phyloP scores from a whole-genome alignment of 1,140 invertebrate species.

The Sitodiplosis mosellana region DNA sequence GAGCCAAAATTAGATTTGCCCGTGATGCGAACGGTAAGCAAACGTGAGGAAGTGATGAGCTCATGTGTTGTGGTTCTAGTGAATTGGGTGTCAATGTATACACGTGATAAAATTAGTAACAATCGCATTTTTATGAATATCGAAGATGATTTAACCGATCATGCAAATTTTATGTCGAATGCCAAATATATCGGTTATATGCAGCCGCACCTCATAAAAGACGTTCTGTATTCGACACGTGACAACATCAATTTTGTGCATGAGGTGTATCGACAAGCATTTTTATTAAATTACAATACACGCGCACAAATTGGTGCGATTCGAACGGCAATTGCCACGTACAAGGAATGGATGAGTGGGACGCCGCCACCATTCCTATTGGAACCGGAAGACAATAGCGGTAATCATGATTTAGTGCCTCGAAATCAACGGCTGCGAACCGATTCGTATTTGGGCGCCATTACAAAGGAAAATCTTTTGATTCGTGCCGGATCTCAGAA shows the following conservation, averaged over 20 bases:
- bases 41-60: slow-evolving; percentile 41
- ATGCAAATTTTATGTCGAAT: slow-evolving; percentile 8
- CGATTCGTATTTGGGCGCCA: slow-evolving; percentile 65
- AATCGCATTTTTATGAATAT: slow-evolving; percentile 26
- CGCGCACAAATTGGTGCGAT: slow-evolving; percentile 60
- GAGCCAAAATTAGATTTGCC: slow-evolving; percentile 64
- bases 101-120: slow-evolving; percentile 36
- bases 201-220: slow-evolving; percentile 44
- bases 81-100: slow-evolving; percentile 75
- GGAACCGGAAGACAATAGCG: slow-evolving; percentile 46
- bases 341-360: slow-evolving; percentile 83
- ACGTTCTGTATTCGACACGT: slow-evolving; percentile 71
- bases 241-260: slow-evolving; percentile 92
- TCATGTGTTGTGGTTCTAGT: slow-evolving; percentile 69
- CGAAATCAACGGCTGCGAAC: slow-evolving; percentile 44
- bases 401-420: slow-evolving; percentile 13
- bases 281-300: slow-evolving; percentile 65
- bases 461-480: slow-evolving; percentile 56
- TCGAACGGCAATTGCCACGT: slow-evolving; percentile 77
- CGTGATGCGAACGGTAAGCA: slow-evolving; percentile 31
- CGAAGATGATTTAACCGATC: slow-evolving; percentile 19
- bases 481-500: slow-evolving; percentile 72
- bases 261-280: slow-evolving; percentile 84
- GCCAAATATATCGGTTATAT: slow-evolving; percentile 14
- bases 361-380: slow-evolving; percentile 67